Percentiles rank a stretch among this genome's conserved stretches.
Conservation (phyloP, 2,888 invertebrate species). For the Drosophila mulleri region DNA sequence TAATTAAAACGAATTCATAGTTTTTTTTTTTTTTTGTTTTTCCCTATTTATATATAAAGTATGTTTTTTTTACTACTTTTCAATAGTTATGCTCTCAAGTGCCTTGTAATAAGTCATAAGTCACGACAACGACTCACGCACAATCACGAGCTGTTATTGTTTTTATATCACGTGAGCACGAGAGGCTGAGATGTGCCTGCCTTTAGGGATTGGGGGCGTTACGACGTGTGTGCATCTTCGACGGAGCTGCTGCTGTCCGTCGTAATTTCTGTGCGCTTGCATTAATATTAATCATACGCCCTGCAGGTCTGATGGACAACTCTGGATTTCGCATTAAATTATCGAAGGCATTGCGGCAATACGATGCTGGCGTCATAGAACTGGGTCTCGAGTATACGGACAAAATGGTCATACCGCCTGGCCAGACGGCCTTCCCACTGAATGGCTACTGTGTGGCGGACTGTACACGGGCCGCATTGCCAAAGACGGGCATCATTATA, state of each 20-base stretch:
- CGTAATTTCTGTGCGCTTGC: conserved; percentile 36
- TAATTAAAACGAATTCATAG: no score
- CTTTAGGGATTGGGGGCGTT: not conserved
- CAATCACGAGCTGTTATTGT: no score
- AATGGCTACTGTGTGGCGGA: conserved; percentile 96
- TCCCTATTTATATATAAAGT: no score
- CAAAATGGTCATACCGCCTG: conserved; percentile 98
- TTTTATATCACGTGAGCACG: no score
- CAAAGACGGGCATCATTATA: conserved; percentile 93
- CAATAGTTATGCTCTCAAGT: no score
- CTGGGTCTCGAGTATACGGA: conserved; percentile 98
- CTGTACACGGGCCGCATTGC: conserved; percentile 95
- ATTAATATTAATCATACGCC: conserved; percentile 63
- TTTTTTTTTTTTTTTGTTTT: no score
- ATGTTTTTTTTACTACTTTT: no score
- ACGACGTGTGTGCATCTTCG: not conserved
- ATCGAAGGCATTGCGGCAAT: conserved; percentile 90
- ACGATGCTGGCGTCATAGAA: conserved; percentile 98
- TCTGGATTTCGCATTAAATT: conserved; percentile 94
- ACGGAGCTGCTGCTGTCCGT: not conserved
- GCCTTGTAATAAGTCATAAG: no score
- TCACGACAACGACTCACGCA: no score
- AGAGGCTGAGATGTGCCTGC: no score
- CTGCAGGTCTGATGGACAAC: conserved; percentile 92
- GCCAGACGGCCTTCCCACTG: conserved; percentile 91